These are phyloP conservation scores for Actias luna DNA, from an alignment of 2,888 invertebrate genomes.

Conservation along the genomic window DNA sequence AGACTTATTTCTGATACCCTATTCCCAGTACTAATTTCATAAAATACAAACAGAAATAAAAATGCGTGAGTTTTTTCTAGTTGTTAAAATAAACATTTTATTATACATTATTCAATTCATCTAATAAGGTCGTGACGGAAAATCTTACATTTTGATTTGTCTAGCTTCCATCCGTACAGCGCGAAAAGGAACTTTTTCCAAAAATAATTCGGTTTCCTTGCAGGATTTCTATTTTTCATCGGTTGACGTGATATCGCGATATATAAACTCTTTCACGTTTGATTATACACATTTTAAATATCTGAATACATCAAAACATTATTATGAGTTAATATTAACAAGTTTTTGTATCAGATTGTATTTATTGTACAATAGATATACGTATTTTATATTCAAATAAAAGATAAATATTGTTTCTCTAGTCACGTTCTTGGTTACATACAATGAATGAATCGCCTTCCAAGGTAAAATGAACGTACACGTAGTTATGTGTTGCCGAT, in stretches of 20 bases:
- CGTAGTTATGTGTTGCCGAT: not conserved
- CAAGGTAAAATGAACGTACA: not conserved
- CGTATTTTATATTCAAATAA: not conserved
- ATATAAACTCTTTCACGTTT: too few species aligned
- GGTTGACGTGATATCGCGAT: too few species aligned
- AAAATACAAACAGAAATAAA: too few species aligned
- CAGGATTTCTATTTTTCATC: too few species aligned
- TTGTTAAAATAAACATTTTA: too few species aligned
- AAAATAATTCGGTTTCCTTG: too few species aligned
- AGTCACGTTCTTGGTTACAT: not conserved
- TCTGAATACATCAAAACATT: not conserved
- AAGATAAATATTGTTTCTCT: not conserved
- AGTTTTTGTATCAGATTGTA: not conserved
- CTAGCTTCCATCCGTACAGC: too few species aligned
- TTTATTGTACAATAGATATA: slow-evolving; percentile 1
- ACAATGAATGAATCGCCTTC: not conserved
- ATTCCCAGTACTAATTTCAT: not conserved
- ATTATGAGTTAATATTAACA: not conserved
- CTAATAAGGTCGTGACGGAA: too few species aligned
- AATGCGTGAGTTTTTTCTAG: too few species aligned
- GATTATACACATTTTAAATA: not conserved
- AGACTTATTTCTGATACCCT: not conserved
- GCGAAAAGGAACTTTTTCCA: too few species aligned
- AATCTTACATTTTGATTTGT: too few species aligned
- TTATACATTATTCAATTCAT: too few species aligned